Percentiles rank a stretch among this genome's conserved stretches.
Conservation (phyloP, 1,140 invertebrate species). For the Teleogryllus occipitalis region DNA sequence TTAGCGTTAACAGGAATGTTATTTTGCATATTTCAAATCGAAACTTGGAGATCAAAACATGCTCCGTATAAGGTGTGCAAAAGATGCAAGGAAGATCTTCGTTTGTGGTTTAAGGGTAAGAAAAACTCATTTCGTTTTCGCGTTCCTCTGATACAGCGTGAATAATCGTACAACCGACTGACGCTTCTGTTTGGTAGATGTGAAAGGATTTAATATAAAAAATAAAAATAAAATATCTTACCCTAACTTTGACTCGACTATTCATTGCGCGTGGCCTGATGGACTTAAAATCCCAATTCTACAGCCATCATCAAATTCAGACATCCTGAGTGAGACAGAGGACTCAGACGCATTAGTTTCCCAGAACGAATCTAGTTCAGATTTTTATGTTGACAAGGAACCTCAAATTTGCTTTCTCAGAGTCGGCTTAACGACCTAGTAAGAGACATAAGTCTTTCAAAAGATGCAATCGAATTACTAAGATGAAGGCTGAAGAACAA, state of each 20-base stretch:
- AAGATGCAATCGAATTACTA: conserved; percentile 17
- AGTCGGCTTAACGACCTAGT: conserved; percentile 22
- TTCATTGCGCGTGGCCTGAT: neutral
- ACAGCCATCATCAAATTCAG: conserved; percentile 5
- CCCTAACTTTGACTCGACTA: conserved; percentile 11
- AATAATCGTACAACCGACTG: neutral
- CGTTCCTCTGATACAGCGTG: neutral
- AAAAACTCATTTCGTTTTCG: conserved; percentile 20
- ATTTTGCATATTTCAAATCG: conserved; percentile 22
- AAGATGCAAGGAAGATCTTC: no score
- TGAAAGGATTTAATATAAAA: conserved; percentile 14
- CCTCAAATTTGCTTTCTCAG: conserved; percentile 10
- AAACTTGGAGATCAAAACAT: conserved; percentile 22
- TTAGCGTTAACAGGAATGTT: conserved; percentile 18
- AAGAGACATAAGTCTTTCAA: conserved; percentile 21
- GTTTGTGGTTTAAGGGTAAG: conserved; percentile 23
- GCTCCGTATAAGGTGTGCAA: conserved; percentile 10
- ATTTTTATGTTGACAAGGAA: conserved; percentile 14
- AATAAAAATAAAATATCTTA: conserved; percentile 12
- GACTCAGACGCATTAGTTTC: conserved; percentile 14
- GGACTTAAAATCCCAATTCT: conserved; percentile 5
- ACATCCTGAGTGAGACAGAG: conserved; percentile 12
- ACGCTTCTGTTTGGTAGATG: conserved; percentile 8
- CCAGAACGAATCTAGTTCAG: conserved; percentile 15
- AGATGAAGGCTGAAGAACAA: conserved; percentile 24